phyloP scores from a whole-genome alignment of 2,888 invertebrate species.

The Allophyes oxyacanthae region DNA sequence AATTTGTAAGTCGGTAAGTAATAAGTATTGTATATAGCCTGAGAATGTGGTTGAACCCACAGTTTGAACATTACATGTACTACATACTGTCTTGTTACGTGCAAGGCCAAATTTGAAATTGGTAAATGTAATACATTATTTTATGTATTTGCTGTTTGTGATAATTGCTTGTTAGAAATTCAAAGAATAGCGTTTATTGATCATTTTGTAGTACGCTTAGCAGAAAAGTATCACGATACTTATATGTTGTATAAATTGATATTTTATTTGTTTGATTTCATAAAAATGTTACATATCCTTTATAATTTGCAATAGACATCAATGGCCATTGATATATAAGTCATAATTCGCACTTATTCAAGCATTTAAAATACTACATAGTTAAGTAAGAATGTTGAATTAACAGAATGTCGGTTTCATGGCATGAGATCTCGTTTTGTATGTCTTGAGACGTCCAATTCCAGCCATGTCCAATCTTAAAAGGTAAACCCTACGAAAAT shows the following conservation, averaged over 20 bases:
- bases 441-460: not conserved
- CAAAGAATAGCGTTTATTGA: slow-evolving; percentile 23
- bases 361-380: slow-evolving; percentile 1
- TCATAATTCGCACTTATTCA: too few relatives aligned
- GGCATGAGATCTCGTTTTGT: not conserved
- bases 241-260: too few relatives aligned
- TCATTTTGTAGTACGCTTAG: slow-evolving; percentile 30
- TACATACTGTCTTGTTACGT: slow-evolving; percentile 27
- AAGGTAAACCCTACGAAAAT: too few relatives aligned
- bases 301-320: too few relatives aligned
- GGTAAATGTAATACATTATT: slow-evolving; percentile 28
- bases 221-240: not conserved
- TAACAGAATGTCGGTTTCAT: too few relatives aligned
- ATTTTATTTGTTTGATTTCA: too few relatives aligned
- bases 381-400: too few relatives aligned
- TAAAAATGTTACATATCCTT: too few relatives aligned
- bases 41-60: slow-evolving; percentile 21
- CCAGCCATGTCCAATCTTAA: not conserved
- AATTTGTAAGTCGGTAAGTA: slow-evolving; percentile 18
- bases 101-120: slow-evolving; percentile 32
- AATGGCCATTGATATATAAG: too few relatives aligned
- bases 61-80: slow-evolving; percentile 9
- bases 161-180: slow-evolving; percentile 48
- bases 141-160: slow-evolving; percentile 45
- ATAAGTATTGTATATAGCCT: slow-evolving; percentile 45